A percentile compares a stretch with the other conserved stretches of the same genome.
phyloP scores from a whole-genome alignment of 2,113 vertebrate genomes.

The Malurus cyaneus region DNA sequence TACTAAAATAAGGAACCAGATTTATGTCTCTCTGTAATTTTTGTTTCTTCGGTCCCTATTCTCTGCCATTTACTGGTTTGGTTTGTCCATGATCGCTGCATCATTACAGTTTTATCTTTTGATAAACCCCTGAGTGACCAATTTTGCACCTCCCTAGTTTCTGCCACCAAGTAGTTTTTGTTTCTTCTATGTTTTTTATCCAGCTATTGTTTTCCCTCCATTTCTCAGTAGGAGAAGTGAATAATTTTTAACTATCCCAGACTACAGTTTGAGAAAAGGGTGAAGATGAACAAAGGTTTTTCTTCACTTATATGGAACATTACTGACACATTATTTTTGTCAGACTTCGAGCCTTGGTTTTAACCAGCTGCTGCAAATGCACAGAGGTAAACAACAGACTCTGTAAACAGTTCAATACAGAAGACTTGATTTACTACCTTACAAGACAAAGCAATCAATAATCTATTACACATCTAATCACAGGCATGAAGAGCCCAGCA shows the following conservation, averaged over 20 bases:
- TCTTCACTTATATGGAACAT: not conserved
- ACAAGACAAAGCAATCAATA: slow-evolving; percentile 34
- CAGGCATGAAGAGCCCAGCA: not conserved
- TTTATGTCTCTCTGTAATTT: not conserved
- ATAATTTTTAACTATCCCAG: not conserved
- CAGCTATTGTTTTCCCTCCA: too few species aligned
- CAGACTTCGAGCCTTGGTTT: not conserved
- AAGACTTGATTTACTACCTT: slow-evolving; percentile 12
- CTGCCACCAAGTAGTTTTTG: not conserved
- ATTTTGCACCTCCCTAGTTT: not conserved
- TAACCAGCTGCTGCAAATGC: not conserved
- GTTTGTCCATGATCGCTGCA: not conserved
- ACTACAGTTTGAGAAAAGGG: not conserved
- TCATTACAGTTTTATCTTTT: not conserved
- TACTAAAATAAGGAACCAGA: not conserved
- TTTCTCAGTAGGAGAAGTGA: not conserved
- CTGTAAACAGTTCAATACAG: slow-evolving; percentile 29
- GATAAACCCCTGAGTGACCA: rapidly evolving
- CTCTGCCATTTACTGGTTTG: not conserved
- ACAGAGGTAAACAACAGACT: slow-evolving; percentile 13
- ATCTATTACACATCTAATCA: slow-evolving; percentile 44
- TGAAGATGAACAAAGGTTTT: not conserved
- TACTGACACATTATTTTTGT: not conserved
- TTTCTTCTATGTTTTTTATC: not conserved
- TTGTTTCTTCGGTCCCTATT: not conserved